phyloP scores from a whole-genome alignment of 2,888 invertebrate genomes.

The Hirtodrosophila confusa region DNA sequence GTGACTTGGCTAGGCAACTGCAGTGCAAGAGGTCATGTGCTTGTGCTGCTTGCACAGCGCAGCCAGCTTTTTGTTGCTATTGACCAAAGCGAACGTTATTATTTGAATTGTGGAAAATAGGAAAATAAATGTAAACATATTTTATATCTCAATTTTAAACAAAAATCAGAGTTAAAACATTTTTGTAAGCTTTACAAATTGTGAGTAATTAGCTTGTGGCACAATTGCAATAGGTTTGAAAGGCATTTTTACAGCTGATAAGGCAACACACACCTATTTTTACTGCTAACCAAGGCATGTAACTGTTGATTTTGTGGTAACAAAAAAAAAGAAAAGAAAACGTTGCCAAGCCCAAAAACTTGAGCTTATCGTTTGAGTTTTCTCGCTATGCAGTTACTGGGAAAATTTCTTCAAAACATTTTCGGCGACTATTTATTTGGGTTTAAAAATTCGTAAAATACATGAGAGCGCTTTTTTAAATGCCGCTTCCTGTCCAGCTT shows the following conservation, averaged over 20 bases:
- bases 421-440: constrained; percentile 9
- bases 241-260: constrained; percentile 33
- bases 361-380: constrained; percentile 31
- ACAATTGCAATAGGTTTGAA: background rate
- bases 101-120: no score
- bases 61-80: constrained; percentile 20
- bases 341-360: constrained; percentile 26
- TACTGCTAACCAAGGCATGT: background rate
- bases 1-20: no score
- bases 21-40: no score
- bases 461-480: no score
- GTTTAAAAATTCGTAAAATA: background rate
- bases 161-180: no score
- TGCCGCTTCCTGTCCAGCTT: constrained; percentile 56
- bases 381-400: constrained; percentile 31
- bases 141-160: no score
- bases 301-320: background rate
- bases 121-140: no score
- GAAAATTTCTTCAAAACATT: constrained; percentile 6
- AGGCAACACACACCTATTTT: constrained; percentile 16
- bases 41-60: background rate
- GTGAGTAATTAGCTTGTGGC: no score
- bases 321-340: no score
- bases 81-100: background rate
- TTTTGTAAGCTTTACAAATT: no score